Percentiles rank a stretch among this genome's conserved stretches.
phyloP scores from a whole-genome alignment of 2,888 invertebrate genomes.

The Oligia fasciuncula region DNA sequence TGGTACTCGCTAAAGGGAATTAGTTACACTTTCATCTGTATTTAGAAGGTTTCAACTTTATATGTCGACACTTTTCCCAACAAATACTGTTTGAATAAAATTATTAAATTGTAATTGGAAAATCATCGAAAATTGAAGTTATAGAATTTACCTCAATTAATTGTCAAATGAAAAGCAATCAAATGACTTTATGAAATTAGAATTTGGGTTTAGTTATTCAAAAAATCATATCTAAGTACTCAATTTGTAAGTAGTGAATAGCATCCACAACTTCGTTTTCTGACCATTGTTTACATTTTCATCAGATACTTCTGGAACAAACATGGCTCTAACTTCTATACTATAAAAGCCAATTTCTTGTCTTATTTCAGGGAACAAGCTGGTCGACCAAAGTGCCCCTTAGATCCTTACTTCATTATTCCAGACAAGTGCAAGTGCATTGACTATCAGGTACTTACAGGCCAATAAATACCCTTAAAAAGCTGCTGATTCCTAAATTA shows the following conservation, averaged over 20 bases:
- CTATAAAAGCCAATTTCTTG: not conserved
- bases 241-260: not conserved
- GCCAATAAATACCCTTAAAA: not conserved
- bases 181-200: not conserved
- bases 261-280: not conserved
- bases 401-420: conserved; percentile 99
- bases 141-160: not conserved
- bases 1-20: not conserved
- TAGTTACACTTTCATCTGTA: not conserved
- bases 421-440: conserved; percentile 99
- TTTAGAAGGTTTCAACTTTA: not conserved
- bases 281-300: not conserved
- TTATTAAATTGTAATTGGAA: not conserved
- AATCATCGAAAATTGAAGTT: not conserved
- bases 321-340: not conserved
- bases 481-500: not conserved
- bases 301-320: not conserved
- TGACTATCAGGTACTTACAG: conserved; percentile 95
- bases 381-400: conserved; percentile 97
- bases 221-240: not conserved
- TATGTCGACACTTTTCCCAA: not conserved
- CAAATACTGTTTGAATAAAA: not conserved
- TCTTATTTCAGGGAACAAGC: conserved; percentile 94
- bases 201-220: not conserved
- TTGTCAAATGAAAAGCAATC: not conserved